Evolutionary conservation across 2,797 vertebrate species (phyloP).

Genomic region (Acrocephalus scirpaceus): DNA sequence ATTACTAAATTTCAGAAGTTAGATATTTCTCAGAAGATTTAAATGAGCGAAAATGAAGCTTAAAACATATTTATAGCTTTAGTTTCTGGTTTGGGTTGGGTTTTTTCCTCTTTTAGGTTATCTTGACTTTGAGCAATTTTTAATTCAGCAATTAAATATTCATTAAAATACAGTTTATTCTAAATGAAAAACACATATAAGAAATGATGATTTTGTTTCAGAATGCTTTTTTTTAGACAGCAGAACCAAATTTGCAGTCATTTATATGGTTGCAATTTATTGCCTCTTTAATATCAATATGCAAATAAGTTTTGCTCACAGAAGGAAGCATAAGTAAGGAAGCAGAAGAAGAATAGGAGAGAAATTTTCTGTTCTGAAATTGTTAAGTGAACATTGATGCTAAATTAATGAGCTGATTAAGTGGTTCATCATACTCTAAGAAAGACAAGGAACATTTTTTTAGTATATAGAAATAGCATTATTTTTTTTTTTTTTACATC

Average conservation of each 20-base stretch:
- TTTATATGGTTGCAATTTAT: not conserved
- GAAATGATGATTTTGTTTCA: not conserved
- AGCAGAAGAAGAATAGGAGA: not conserved
- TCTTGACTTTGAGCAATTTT: not conserved
- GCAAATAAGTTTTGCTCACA: not conserved
- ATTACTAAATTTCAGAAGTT: not conserved
- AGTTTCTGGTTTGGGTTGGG: fast-evolving
- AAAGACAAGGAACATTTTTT: not conserved
- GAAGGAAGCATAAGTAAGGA: not conserved
- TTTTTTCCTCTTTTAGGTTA: not conserved
- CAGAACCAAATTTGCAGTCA: not conserved
- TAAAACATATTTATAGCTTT: not conserved
- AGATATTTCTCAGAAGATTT: not conserved
- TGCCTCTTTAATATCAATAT: not conserved
- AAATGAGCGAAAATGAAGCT: not conserved
- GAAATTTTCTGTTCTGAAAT: not conserved
- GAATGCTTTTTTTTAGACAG: not conserved
- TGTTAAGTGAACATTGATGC: not conserved
- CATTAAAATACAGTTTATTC: not conserved
- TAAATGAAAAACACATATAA: not conserved
- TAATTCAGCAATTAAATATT: not conserved
- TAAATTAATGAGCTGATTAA: not conserved
- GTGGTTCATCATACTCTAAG: not conserved
- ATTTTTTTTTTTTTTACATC: not conserved
- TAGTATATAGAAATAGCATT: not conserved